These are phyloP conservation scores for Sitodiplosis mosellana DNA, from an alignment of 1,140 invertebrate species.

Conservation along the genomic window DNA sequence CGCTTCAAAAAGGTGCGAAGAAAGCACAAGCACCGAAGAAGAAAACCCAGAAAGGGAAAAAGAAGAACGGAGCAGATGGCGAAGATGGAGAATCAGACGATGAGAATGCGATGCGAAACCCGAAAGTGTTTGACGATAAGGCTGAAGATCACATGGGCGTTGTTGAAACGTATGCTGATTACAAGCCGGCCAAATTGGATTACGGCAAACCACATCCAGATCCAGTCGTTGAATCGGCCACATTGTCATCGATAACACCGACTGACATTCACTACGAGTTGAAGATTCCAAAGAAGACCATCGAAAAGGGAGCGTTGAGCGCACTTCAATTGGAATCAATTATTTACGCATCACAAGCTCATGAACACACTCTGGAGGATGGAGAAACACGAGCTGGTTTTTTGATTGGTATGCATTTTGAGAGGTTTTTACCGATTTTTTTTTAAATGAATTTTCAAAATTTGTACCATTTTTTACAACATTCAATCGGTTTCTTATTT, in stretches of 20 bases:
- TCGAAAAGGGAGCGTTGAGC: slow-evolving; percentile 68
- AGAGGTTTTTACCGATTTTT: no score
- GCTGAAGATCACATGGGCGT: slow-evolving; percentile 89
- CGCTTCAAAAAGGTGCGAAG: no score
- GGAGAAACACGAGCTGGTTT: slow-evolving; percentile 83
- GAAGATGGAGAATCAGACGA: no score
- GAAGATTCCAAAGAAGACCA: slow-evolving; percentile 64
- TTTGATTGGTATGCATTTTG: slow-evolving; percentile 43
- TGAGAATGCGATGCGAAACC: no score
- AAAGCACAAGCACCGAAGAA: no score
- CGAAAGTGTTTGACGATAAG: no score
- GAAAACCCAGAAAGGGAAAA: no score
- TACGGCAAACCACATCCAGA: slow-evolving; percentile 86
- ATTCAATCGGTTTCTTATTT: no score
- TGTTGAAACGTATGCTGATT: slow-evolving; percentile 89
- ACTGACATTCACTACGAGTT: slow-evolving; percentile 79
- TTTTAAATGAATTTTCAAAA: no score
- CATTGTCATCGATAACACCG: slow-evolving; percentile 80
- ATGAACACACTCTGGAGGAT: slow-evolving; percentile 72
- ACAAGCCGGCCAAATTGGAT: slow-evolving; percentile 87
- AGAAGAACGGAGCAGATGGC: no score
- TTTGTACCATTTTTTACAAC: no score
- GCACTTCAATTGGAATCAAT: slow-evolving; percentile 92
- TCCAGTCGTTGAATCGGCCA: slow-evolving; percentile 91
- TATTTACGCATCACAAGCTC: slow-evolving; percentile 83